A percentile compares a stretch with the other conserved stretches of the same genome.
phyloP scores from a whole-genome alignment of 1,140 invertebrate genomes.

The Bombus soroeensis region DNA sequence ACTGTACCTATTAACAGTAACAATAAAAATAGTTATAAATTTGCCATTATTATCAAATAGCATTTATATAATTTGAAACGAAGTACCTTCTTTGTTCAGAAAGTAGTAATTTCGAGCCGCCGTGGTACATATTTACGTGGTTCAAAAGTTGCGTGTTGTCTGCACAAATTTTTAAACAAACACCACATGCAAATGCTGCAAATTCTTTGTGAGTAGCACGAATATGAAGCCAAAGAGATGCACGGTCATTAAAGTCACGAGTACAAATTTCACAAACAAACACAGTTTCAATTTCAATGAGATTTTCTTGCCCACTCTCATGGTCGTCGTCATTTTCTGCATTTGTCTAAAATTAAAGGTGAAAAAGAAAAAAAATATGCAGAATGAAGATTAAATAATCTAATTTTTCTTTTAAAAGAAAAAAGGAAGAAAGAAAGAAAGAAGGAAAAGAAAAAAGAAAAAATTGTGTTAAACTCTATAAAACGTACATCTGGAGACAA shows the following conservation, averaged over 20 bases:
- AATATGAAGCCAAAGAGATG: conserved; percentile 84
- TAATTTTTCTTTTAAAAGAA: no score
- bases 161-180: conserved; percentile 84
- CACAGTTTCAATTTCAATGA: conserved; percentile 79
- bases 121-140: conserved; percentile 83
- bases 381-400: background rate
- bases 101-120: conserved; percentile 76
- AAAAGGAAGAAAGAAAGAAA: no score
- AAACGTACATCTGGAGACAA: conserved; percentile 56
- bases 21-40: background rate
- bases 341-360: conserved; percentile 37
- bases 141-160: conserved; percentile 82
- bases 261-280: conserved; percentile 83
- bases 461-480: background rate
- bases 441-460: background rate
- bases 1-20: conserved; percentile 71
- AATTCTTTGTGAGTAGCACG: conserved; percentile 84
- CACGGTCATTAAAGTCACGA: conserved; percentile 83
- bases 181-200: conserved; percentile 84
- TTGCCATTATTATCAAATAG: background rate
- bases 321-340: conserved; percentile 69
- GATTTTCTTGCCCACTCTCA: conserved; percentile 72
- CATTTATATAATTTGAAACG: background rate
- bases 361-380: background rate
- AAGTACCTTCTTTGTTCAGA: conserved; percentile 79